These are phyloP conservation scores for Poeciliopsis infans DNA, from an alignment of 2,797 vertebrate species.

Conservation along the genomic window DNA sequence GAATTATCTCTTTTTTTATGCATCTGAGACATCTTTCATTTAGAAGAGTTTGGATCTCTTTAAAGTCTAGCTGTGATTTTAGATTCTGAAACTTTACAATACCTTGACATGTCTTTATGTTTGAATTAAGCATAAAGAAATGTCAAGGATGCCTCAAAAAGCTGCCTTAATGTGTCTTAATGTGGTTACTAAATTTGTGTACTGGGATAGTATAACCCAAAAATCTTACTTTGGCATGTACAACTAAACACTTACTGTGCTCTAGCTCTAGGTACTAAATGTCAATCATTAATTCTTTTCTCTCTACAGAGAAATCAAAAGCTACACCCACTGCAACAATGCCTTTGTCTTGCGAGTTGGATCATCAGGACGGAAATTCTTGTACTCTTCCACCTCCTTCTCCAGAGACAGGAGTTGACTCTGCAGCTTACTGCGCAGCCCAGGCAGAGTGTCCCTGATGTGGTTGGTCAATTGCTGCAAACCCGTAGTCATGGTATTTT, in stretches of 20 bases:
- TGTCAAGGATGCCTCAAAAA: neutral
- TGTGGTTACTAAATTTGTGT: neutral
- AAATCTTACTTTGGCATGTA: neutral
- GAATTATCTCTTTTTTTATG: neutral
- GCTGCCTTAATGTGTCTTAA: neutral
- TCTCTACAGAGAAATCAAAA: neutral
- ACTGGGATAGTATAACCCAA: neutral
- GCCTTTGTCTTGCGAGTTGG: conserved; percentile 98
- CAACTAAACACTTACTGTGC: neutral
- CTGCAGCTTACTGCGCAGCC: conserved; percentile 94
- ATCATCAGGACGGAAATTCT: conserved; percentile 96
- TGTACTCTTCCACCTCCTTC: conserved; percentile 98
- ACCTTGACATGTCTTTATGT: neutral
- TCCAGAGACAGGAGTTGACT: conserved; percentile 95
- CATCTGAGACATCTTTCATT: neutral
- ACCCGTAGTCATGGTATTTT: conserved; percentile 6
- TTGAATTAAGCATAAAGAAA: neutral
- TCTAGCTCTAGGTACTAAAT: neutral
- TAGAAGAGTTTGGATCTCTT: neutral
- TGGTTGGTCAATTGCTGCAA: conserved; percentile 96
- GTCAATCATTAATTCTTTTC: neutral
- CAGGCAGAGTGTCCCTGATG: conserved; percentile 93
- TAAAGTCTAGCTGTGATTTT: neutral
- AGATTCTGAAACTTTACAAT: neutral
- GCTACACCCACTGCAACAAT: conserved; percentile 88